These are phyloP conservation scores for Lagopus muta DNA, from an alignment of 2,113 vertebrate genomes.

Conservation along the genomic window DNA sequence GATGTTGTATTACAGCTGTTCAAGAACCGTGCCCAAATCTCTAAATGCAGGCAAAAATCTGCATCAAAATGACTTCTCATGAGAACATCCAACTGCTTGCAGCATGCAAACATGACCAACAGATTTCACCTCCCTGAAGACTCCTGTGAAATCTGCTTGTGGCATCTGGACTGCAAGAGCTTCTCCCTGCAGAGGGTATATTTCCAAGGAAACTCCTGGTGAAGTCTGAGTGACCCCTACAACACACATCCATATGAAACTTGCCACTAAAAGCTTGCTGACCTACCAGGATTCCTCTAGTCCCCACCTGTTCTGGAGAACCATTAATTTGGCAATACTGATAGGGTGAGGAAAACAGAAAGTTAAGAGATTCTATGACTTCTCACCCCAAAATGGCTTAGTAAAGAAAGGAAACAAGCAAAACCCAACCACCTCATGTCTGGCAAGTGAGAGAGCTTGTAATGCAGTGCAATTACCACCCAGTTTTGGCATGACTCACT, in stretches of 20 bases:
- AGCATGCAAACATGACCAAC: not conserved
- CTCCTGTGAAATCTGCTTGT: not conserved
- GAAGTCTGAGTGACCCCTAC: not conserved
- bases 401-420: slow-evolving; percentile 42
- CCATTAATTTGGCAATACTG: slow-evolving; percentile 42
- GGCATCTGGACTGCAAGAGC: slow-evolving; percentile 24
- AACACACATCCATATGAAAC: not conserved
- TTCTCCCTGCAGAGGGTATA: slow-evolving; percentile 28
- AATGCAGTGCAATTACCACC: slow-evolving; percentile 49
- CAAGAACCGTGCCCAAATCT: not conserved
- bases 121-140: not conserved
- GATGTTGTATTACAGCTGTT: slow-evolving; percentile 3
- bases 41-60: slow-evolving; percentile 30
- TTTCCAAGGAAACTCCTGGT: not conserved
- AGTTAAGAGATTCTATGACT: not conserved
- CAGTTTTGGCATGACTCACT: slow-evolving; percentile 26
- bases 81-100: slow-evolving; percentile 1
- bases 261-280: not conserved
- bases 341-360: not conserved
- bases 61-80: not conserved
- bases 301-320: not conserved
- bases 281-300: not conserved
- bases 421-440: slow-evolving; percentile 8
- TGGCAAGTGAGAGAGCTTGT: slow-evolving; percentile 13
- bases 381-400: slow-evolving; percentile 63